Evolutionary conservation across 2,113 vertebrate genomes (phyloP).

Genomic region (Athene cunicularia): DNA sequence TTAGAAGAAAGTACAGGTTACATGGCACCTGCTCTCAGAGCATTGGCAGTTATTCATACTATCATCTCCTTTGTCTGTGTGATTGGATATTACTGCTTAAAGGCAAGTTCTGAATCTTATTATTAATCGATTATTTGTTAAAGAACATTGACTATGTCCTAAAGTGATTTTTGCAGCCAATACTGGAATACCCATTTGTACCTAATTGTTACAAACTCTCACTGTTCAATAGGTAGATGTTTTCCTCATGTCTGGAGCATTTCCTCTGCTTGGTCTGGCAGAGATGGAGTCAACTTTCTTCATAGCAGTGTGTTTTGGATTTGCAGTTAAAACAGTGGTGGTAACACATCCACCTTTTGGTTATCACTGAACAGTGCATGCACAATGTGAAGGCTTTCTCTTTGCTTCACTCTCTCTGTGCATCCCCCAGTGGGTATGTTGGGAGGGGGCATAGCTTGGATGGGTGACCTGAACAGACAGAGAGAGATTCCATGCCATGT

Average conservation of each 20-base stretch:
- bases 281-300: neutral
- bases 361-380: neutral
- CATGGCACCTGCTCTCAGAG: slow-evolving; percentile 93
- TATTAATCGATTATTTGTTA: neutral
- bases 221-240: neutral
- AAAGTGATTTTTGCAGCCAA: neutral
- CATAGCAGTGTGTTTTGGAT: neutral
- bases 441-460: neutral
- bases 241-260: neutral
- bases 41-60: slow-evolving; percentile 91
- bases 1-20: slow-evolving; percentile 97
- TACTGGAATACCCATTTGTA: neutral
- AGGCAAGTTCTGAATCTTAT: slow-evolving; percentile 76
- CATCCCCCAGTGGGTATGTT: fast-evolving
- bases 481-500: neutral
- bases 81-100: slow-evolving; percentile 95
- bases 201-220: neutral
- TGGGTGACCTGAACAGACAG: neutral
- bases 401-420: neutral
- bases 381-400: neutral
- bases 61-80: slow-evolving; percentile 96
- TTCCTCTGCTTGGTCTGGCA: neutral
- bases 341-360: neutral
- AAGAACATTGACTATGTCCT: neutral
- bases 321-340: neutral